Conservation (phyloP, 2,888 invertebrate genomes). For the Poecilobothrus nobilitatus region DNA sequence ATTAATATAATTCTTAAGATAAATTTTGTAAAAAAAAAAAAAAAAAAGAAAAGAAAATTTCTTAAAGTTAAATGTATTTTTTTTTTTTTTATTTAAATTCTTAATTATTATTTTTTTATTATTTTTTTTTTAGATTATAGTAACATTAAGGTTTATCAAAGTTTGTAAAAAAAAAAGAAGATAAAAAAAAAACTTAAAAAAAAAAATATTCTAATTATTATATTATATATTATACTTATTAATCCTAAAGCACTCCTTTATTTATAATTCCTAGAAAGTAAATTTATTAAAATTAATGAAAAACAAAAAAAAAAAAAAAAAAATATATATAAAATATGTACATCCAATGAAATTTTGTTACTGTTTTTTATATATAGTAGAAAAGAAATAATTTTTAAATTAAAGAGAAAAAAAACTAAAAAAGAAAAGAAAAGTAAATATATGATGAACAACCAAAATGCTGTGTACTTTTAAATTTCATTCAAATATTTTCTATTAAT, state of each 20-base stretch:
- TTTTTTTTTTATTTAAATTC: background rate
- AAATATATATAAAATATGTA: background rate
- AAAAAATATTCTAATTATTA: too few species aligned
- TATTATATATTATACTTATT: conserved; percentile 1
- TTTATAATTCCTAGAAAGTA: conserved; percentile 1
- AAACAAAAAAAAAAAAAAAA: too few species aligned
- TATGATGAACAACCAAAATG: background rate
- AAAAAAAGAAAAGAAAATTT: background rate
- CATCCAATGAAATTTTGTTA: background rate
- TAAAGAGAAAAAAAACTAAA: background rate
- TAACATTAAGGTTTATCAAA: background rate
- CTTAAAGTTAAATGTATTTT: background rate
- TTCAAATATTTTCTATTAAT: too few species aligned
- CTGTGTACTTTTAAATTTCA: background rate
- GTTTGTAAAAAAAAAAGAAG: background rate
- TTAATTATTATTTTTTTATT: background rate
- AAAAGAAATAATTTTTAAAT: background rate
- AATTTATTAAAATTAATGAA: background rate
- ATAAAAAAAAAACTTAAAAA: background rate
- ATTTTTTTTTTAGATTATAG: background rate
- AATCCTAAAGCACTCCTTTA: conserved; percentile 4
- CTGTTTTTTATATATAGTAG: background rate
- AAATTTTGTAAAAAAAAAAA: background rate
- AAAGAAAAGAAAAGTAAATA: background rate
- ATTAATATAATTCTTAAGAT: background rate